Evolutionary conservation across 2,113 vertebrate species (phyloP).

Genomic region (Python bivittatus): DNA sequence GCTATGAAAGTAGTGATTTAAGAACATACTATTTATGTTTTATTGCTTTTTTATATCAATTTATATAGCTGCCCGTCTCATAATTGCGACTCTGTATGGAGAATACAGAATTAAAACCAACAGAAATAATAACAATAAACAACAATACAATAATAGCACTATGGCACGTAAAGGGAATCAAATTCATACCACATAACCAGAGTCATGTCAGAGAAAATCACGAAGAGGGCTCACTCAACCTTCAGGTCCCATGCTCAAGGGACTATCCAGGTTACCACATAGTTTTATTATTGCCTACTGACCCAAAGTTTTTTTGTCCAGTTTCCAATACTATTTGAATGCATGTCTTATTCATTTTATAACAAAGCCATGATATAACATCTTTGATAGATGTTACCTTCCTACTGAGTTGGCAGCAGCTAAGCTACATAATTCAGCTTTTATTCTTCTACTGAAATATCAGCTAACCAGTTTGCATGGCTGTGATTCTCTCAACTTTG

Average conservation of each 20-base stretch:
- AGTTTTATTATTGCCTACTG: constrained; percentile 56
- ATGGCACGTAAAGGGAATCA: no score
- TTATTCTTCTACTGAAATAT: constrained; percentile 61
- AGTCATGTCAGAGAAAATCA: no score
- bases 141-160: no score
- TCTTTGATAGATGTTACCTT: constrained; percentile 52
- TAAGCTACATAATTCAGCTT: constrained; percentile 66
- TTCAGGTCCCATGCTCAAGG: no score
- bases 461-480: constrained; percentile 69
- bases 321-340: constrained; percentile 32
- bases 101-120: no score
- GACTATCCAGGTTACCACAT: constrained; percentile 16
- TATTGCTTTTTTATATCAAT: no score
- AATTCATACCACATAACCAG: no score
- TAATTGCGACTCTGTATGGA: no score
- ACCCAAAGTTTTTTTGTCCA: constrained; percentile 49
- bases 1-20: constrained; percentile 51
- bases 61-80: no score
- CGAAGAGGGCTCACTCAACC: no score
- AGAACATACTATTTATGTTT: constrained; percentile 6
- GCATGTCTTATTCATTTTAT: constrained; percentile 47
- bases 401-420: constrained; percentile 50
- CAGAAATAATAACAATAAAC: no score
- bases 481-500: constrained; percentile 55
- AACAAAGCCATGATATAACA: constrained; percentile 65